Evolutionary conservation across 2,888 invertebrate species (phyloP), one percentile per base, ranked within the genome.

Genomic region (Neoascia interrupta): DNA sequence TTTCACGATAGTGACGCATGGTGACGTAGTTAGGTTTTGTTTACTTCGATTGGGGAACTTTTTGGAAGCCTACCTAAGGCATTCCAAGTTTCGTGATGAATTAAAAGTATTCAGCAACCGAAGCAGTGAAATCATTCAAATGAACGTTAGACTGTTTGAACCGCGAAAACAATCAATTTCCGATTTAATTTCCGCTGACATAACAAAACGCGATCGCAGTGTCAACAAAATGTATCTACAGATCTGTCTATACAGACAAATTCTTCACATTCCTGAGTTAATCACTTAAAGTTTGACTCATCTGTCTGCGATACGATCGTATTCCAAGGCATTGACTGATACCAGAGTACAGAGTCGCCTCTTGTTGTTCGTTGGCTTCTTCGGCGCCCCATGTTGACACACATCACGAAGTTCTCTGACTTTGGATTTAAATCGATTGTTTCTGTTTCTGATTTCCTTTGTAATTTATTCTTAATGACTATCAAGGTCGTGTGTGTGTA

Each of bases 401-500:
- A 53, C 34, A 54, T 16, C 31, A 21, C 13, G 19, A n/a, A n/a
- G n/a, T n/a, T n/a, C 39, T 13, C n/a, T 34, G 31, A 13, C 28
- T 56, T 13, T 8, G 13, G 15, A 6, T 16, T 19, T 10, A 19
- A 28, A 21, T 41, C 39, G 45, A 51, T n/a, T 18, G 11, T 6
- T 45, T 5, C 4, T 49, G 15, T 26, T 39, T 23, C 41, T 47
- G n/a, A 2, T 49, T 49, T 23, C 10, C 16, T 11, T 31, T 28
- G 31, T 34, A 5, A 51, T 18, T 51, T 45, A 15, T 74, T 58
- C 19, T 37, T 51, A 76, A 70, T 72, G 60, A 16, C 10, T 60
- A 60, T 36, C 72, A 76, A 76, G 76, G 76, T 54, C 76, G 58
- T 28, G 34, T 53, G 36, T 63, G 28, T n/a, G n/a, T n/a, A n/a